Percentiles rank a stretch among this genome's conserved stretches.
These are phyloP conservation scores for Drosophila affinis DNA, from an alignment of 2,888 invertebrate species.

Conservation along the genomic window DNA sequence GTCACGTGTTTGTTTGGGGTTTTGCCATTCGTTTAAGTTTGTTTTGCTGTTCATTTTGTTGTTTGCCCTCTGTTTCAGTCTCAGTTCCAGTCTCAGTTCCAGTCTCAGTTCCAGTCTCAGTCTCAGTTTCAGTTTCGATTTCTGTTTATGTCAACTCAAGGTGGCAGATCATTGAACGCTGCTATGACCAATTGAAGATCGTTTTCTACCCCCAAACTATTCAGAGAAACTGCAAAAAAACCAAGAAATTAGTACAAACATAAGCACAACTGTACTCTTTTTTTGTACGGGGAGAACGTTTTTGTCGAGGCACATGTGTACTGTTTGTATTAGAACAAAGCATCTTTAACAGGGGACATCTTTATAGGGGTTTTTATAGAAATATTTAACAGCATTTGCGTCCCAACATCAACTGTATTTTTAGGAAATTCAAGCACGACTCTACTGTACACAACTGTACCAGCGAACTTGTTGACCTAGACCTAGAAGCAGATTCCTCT, in stretches of 20 bases:
- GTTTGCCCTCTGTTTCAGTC: conserved; percentile 40
- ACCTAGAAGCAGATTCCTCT: neutral
- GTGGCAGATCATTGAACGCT: conserved; percentile 40
- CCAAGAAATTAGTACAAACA: neutral
- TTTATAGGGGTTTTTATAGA: no score
- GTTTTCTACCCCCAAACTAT: conserved; percentile 3
- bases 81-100: conserved; percentile 57
- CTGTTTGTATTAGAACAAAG: no score
- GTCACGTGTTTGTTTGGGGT: conserved; percentile 62
- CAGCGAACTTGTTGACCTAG: no score
- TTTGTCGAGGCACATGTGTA: no score
- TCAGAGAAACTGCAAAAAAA: conserved; percentile 4
- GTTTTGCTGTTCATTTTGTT: conserved; percentile 35
- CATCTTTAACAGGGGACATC: no score
- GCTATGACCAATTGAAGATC: conserved; percentile 8
- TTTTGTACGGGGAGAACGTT: no score
- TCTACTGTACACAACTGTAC: neutral
- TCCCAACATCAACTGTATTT: no score
- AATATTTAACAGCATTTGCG: no score
- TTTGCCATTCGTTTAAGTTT: conserved; percentile 48
- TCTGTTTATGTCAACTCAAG: conserved; percentile 56
- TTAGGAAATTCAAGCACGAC: neutral
- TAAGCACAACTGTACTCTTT: neutral
- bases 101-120: conserved; percentile 67
- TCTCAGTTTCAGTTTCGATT: conserved; percentile 68